These are phyloP conservation scores for Lasioglossum zephyrum DNA, from an alignment of 2,888 invertebrate genomes.

Conservation along the genomic window DNA sequence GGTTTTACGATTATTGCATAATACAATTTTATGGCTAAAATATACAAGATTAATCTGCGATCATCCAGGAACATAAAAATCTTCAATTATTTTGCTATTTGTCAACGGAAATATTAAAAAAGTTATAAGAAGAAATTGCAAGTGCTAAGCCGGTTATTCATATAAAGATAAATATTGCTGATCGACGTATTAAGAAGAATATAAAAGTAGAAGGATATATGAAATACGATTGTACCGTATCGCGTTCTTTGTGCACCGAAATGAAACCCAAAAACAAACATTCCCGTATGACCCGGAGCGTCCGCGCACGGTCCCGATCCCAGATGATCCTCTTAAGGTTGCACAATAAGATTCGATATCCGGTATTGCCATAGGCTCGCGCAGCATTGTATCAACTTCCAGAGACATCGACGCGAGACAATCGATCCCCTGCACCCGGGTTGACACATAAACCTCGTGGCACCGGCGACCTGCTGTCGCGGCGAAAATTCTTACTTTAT, in stretches of 20 bases:
- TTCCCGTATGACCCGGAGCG: background rate
- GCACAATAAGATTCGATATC: background rate
- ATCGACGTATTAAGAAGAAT: background rate
- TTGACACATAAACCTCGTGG: slow-evolving; percentile 27
- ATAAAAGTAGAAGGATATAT: no score
- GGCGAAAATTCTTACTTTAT: slow-evolving; percentile 62
- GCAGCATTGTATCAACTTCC: background rate
- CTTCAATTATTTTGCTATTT: no score
- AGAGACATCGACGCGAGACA: slow-evolving; percentile 9
- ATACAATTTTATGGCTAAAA: no score
- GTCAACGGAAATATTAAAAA: background rate
- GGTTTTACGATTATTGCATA: background rate
- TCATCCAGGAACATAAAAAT: no score
- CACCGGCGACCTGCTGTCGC: slow-evolving; percentile 42
- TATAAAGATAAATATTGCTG: background rate
- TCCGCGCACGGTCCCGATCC: background rate
- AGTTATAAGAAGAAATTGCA: background rate
- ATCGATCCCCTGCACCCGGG: slow-evolving; percentile 16
- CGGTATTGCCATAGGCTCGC: background rate
- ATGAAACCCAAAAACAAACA: background rate
- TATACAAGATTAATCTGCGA: no score
- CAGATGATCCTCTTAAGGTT: slow-evolving; percentile 1
- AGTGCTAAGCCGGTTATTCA: no score
- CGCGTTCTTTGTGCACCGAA: background rate
- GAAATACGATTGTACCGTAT: background rate